Conservation (phyloP, 2,888 invertebrate genomes). For the Oscheius sp. region DNA sequence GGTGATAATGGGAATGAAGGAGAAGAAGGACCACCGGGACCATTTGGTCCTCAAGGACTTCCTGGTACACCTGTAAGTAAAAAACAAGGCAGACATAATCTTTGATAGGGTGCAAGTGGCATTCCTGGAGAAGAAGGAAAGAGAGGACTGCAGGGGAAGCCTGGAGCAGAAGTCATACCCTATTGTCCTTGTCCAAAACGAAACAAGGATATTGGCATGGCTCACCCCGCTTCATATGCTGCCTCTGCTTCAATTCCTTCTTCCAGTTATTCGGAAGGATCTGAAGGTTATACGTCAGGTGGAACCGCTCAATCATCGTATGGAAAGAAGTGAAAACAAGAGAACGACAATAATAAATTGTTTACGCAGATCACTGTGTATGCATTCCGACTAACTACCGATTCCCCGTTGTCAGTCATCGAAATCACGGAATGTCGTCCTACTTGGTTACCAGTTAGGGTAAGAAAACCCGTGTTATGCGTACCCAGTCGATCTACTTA, state of each 20-base stretch:
- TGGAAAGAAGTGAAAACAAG: slow-evolving; percentile 7
- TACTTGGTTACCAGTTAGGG: slow-evolving; percentile 18
- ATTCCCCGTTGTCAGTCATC: too few species aligned
- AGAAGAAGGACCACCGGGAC: slow-evolving; percentile 46
- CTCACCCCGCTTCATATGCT: slow-evolving; percentile 34
- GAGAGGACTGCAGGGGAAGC: slow-evolving; percentile 34
- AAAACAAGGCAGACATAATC: not conserved
- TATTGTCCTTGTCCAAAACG: slow-evolving; percentile 59
- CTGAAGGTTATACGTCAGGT: slow-evolving; percentile 56
- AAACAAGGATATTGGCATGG: slow-evolving; percentile 18
- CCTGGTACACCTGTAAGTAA: slow-evolving; percentile 42
- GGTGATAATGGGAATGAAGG: slow-evolving; percentile 55
- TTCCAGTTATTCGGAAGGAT: slow-evolving; percentile 54
- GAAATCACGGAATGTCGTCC: not conserved
- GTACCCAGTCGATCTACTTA: not conserved
- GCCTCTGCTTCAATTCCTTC: slow-evolving; percentile 48
- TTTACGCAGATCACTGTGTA: not conserved
- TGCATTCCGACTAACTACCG: too few species aligned
- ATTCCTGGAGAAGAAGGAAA: slow-evolving; percentile 56
- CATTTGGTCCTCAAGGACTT: slow-evolving; percentile 51
- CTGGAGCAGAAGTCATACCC: slow-evolving; percentile 53
- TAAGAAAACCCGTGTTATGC: not conserved
- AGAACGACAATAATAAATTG: not conserved
- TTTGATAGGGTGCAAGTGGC: slow-evolving; percentile 47
- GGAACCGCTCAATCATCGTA: slow-evolving; percentile 14